These are phyloP conservation scores for Distichodus sexfasciatus DNA, from an alignment of 2,797 vertebrate genomes.

Conservation along the genomic window DNA sequence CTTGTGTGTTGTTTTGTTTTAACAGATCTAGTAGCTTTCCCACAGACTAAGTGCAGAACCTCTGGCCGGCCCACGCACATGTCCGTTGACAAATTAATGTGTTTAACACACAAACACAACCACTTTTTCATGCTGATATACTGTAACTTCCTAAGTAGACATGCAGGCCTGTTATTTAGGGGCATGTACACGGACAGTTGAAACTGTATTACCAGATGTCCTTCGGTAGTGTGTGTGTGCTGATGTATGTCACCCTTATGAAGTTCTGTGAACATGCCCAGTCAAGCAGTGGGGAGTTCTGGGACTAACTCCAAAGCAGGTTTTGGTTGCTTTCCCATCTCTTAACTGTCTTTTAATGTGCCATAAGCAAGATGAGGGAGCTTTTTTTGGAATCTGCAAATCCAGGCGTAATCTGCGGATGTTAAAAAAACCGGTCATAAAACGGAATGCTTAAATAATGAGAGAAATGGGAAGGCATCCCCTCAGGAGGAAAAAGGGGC, in stretches of 20 bases:
- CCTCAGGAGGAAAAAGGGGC: neutral
- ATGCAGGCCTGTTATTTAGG: neutral
- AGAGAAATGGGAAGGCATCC: neutral
- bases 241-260: neutral
- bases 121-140: neutral
- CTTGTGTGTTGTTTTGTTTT: neutral
- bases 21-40: neutral
- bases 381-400: neutral
- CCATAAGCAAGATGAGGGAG: neutral
- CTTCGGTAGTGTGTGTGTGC: neutral
- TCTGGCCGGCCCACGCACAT: neutral
- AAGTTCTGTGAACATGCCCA: neutral
- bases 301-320: conserved; percentile 2
- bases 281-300: neutral
- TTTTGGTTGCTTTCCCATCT: neutral
- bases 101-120: conserved; percentile 13
- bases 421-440: neutral
- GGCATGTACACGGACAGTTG: neutral
- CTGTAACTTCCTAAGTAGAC: neutral
- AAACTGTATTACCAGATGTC: neutral
- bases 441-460: neutral
- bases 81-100: conserved; percentile 21
- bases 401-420: neutral
- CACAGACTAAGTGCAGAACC: conserved; percentile 6
- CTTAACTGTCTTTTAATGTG: neutral